These are phyloP conservation scores for Leguminivora glycinivorella DNA, from an alignment of 1,140 invertebrate genomes.

Conservation along the genomic window DNA sequence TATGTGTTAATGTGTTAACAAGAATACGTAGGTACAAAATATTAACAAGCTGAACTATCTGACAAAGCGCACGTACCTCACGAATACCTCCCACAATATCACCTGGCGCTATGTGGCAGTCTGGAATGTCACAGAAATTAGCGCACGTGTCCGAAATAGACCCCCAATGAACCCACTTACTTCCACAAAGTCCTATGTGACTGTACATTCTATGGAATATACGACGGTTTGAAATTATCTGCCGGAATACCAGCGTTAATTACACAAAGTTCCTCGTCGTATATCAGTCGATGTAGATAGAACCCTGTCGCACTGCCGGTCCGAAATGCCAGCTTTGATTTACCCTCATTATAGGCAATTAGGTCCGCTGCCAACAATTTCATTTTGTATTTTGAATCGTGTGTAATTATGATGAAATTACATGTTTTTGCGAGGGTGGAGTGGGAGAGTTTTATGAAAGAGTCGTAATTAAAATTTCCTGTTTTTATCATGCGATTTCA, in stretches of 20 bases:
- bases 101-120: constrained; percentile 24
- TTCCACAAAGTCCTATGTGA: background rate
- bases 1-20: too few relatives aligned
- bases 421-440: constrained; percentile 13
- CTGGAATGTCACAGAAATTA: constrained; percentile 56
- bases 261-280: constrained; percentile 1
- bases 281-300: background rate
- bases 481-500: background rate
- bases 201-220: background rate
- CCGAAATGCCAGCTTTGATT: constrained; percentile 26
- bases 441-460: constrained; percentile 4
- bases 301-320: background rate
- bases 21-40: background rate
- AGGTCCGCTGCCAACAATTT: constrained; percentile 18
- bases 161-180: background rate
- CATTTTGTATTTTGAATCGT: constrained; percentile 20
- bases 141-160: constrained; percentile 45
- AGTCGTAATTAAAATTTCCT: background rate
- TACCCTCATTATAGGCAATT: constrained; percentile 26
- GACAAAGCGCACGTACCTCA: background rate
- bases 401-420: constrained; percentile 17
- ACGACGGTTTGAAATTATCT: background rate
- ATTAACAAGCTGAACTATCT: constrained; percentile 1
- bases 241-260: background rate
- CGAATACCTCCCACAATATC: constrained; percentile 24